Percentiles rank a stretch among this genome's conserved stretches.
These are phyloP conservation scores for Sycophaga agraensis DNA, from an alignment of 1,140 invertebrate species.

Conservation along the genomic window DNA sequence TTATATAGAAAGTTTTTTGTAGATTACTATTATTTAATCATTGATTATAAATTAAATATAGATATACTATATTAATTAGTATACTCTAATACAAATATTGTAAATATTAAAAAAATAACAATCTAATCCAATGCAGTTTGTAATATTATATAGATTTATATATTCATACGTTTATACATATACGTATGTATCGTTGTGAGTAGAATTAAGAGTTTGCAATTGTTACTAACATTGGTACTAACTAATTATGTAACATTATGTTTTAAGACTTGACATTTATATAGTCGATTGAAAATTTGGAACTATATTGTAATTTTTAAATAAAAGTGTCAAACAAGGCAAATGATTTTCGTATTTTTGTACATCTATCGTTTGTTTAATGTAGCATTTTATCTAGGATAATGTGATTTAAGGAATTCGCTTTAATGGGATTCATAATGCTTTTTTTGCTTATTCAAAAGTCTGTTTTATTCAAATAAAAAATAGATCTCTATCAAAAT, in stretches of 20 bases:
- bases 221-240: conserved; percentile 7
- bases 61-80: neutral
- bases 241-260: neutral
- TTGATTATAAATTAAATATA: neutral
- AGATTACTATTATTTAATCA: conserved; percentile 11
- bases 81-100: conserved; percentile 12
- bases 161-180: conserved; percentile 29
- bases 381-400: too few relatives aligned
- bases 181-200: conserved; percentile 24
- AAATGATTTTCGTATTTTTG: neutral
- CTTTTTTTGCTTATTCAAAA: too few relatives aligned
- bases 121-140: conserved; percentile 22
- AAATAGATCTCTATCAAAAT: too few relatives aligned
- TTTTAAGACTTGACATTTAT: neutral
- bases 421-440: too few relatives aligned
- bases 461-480: too few relatives aligned
- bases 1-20: conserved; percentile 7
- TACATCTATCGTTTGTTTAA: neutral
- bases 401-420: too few relatives aligned
- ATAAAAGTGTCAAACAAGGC: neutral
- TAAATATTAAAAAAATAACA: conserved; percentile 21
- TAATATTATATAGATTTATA: conserved; percentile 22
- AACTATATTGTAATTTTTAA: too few relatives aligned
- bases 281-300: too few relatives aligned
- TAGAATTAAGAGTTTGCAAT: neutral